Conservation (phyloP, 2,888 invertebrate species). For the Pseudolycoriella hygida region DNA sequence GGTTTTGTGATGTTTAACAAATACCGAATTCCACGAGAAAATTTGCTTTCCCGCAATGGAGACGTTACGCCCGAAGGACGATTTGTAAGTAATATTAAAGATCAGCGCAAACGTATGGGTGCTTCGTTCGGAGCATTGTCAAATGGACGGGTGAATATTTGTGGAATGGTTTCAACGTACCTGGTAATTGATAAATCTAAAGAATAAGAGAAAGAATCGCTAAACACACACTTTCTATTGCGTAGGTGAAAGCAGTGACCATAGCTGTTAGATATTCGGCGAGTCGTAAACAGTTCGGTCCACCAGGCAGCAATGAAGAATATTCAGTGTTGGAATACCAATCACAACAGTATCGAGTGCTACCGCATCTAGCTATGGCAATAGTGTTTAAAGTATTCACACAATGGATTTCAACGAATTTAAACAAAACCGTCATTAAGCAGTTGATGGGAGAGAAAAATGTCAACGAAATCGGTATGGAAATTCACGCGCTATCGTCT, state of each 20-base stretch:
- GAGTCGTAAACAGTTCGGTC: constrained; percentile 75
- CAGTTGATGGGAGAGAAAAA: constrained; percentile 28
- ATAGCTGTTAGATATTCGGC: constrained; percentile 80
- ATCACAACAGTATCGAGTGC: constrained; percentile 62
- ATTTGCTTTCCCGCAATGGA: constrained; percentile 66
- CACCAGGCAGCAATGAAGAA: constrained; percentile 45
- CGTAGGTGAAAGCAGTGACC: constrained; percentile 50
- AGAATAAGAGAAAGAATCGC: no score
- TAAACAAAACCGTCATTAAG: constrained; percentile 31
- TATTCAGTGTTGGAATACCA: constrained; percentile 83
- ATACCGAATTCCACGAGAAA: constrained; percentile 60
- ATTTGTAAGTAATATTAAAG: constrained; percentile 63
- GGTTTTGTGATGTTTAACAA: constrained; percentile 66
- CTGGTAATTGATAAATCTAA: no score
- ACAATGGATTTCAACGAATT: constrained; percentile 33
- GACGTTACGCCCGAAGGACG: constrained; percentile 72
- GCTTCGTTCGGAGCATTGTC: constrained; percentile 71
- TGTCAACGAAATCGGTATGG: constrained; percentile 34
- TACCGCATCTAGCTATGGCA: constrained; percentile 55
- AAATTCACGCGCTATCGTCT: constrained; percentile 62
- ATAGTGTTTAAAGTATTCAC: constrained; percentile 46
- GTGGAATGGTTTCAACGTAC: constrained; percentile 30
- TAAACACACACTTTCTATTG: constrained; percentile 20
- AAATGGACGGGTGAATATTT: constrained; percentile 63
- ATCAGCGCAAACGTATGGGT: constrained; percentile 70